These are phyloP conservation scores for Schizothorax lantsangensis DNA, from an alignment of 2,797 vertebrate genomes.

Conservation along the genomic window DNA sequence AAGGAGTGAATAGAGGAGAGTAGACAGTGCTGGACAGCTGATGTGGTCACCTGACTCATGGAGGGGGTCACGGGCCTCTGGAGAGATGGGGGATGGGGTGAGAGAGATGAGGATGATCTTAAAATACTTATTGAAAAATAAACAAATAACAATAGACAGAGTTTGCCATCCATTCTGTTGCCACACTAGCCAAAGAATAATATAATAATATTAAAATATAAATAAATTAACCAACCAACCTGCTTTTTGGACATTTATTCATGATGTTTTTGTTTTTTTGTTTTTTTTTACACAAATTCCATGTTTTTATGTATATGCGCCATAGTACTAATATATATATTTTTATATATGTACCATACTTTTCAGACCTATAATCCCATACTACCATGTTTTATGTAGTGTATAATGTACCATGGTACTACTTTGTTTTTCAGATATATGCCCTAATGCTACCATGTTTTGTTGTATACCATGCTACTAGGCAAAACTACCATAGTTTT, in stretches of 20 bases:
- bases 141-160: not conserved
- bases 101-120: slow-evolving; percentile 20
- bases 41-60: slow-evolving; percentile 56
- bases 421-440: not conserved
- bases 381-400: not conserved
- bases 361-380: not conserved
- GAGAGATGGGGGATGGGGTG: slow-evolving; percentile 19
- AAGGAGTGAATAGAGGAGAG: slow-evolving; percentile 2
- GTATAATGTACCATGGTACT: not conserved
- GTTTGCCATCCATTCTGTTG: not conserved
- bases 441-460: not conserved
- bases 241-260: not conserved
- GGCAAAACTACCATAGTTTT: not conserved
- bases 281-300: not conserved
- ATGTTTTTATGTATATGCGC: not conserved
- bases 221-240: not conserved
- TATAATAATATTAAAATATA: no score
- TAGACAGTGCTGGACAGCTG: slow-evolving; percentile 29
- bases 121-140: slow-evolving; percentile 1
- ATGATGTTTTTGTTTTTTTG: no score
- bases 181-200: not conserved
- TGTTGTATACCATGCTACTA: not conserved
- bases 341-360: no score
- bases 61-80: slow-evolving; percentile 16
- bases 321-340: not conserved